Conservation (phyloP, 2,797 vertebrate genomes). For the Saguinus oedipus region DNA sequence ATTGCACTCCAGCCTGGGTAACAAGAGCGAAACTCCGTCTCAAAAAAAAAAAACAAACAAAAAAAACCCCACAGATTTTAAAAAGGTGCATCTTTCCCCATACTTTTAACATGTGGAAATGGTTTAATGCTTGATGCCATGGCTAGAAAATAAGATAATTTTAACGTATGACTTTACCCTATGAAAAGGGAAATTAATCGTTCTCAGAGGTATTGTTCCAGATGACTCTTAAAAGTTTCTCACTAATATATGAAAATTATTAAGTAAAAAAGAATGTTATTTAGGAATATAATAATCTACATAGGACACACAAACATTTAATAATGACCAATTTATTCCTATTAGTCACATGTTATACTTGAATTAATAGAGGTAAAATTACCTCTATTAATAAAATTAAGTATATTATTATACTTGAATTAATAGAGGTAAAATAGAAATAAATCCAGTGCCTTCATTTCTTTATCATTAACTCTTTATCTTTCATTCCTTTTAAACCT, state of each 20-base stretch:
- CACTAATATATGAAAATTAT: neutral
- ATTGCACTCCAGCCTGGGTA: too few relatives aligned
- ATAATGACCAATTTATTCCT: neutral
- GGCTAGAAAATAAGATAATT: conserved; percentile 16
- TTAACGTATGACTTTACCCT: neutral
- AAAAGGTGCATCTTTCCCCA: neutral
- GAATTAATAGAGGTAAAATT: neutral
- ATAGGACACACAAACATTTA: neutral
- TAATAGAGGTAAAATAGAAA: neutral
- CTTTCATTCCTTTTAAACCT: neutral
- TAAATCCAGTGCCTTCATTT: neutral
- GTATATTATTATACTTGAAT: neutral
- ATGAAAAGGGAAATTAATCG: neutral
- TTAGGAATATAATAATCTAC: conserved; percentile 5
- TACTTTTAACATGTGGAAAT: neutral
- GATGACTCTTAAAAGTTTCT: neutral
- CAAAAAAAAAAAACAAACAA: too few relatives aligned
- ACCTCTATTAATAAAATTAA: too few relatives aligned
- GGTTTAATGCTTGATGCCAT: neutral
- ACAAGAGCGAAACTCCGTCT: too few relatives aligned
- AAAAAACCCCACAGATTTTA: neutral
- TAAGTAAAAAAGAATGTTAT: conserved; percentile 9
- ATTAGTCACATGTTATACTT: neutral
- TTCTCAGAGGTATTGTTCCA: neutral
- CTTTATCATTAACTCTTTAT: neutral